phyloP scores from a whole-genome alignment of 2,113 vertebrate species.

The Crotalus horridus region DNA sequence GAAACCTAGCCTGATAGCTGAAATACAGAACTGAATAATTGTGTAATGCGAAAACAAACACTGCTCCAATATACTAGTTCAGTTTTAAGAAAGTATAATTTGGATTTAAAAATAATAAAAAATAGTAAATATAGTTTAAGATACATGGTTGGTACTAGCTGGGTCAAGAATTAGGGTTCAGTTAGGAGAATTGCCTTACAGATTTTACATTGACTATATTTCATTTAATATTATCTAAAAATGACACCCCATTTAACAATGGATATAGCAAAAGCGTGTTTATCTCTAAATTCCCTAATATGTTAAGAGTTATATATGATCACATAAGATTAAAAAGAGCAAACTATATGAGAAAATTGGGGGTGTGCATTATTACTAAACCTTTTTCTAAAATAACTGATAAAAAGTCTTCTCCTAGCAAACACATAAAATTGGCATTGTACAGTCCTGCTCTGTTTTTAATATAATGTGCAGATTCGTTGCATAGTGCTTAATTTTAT shows the following conservation, averaged over 20 bases:
- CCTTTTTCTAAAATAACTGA: conserved; percentile 26
- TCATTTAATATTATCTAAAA: not conserved
- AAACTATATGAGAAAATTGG: conserved; percentile 9
- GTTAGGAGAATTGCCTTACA: not conserved
- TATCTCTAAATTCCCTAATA: conserved; percentile 18
- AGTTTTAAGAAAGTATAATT: not conserved
- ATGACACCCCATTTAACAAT: conserved; percentile 8
- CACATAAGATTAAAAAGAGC: conserved; percentile 12
- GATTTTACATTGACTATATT: not conserved
- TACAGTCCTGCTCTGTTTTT: conserved; percentile 43
- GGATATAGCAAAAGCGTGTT: conserved; percentile 10
- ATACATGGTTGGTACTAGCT: not conserved
- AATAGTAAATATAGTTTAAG: not conserved
- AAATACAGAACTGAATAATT: not conserved
- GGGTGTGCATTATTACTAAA: conserved; percentile 49
- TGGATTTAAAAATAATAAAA: not conserved
- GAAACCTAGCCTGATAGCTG: not conserved
- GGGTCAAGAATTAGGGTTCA: not conserved
- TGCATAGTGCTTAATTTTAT: conserved; percentile 22
- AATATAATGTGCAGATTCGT: conserved; percentile 54
- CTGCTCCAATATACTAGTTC: not conserved
- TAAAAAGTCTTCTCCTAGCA: conserved; percentile 40
- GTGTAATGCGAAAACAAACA: not conserved
- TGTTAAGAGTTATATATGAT: conserved; percentile 13
- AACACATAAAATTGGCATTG: conserved; percentile 48